A percentile compares a stretch with the other conserved stretches of the same genome.
These are phyloP conservation scores for Lepidonotus clava DNA, from an alignment of 2,888 invertebrate genomes.

Conservation along the genomic window DNA sequence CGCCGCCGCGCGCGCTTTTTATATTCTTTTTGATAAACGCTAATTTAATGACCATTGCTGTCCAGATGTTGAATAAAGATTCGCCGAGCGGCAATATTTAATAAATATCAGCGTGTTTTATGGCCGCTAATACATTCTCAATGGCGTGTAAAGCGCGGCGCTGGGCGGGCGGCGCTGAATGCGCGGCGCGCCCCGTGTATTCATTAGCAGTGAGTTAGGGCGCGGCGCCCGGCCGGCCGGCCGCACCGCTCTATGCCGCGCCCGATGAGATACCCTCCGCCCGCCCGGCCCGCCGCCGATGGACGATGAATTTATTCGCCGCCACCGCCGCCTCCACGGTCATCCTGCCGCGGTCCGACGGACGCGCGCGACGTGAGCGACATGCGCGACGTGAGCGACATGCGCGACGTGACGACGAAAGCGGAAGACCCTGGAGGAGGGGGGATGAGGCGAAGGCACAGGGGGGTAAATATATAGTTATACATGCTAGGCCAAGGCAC, in stretches of 20 bases:
- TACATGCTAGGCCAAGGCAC: no score
- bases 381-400: conserved; percentile 36
- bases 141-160: not conserved
- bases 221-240: not conserved
- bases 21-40: conserved; percentile 55
- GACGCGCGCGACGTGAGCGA: conserved; percentile 30
- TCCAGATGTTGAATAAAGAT: conserved; percentile 59
- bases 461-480: no score
- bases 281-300: not conserved
- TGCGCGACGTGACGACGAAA: conserved; percentile 18
- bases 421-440: not conserved
- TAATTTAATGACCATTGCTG: conserved; percentile 54
- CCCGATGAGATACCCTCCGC: not conserved
- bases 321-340: not conserved
- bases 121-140: conserved; percentile 22
- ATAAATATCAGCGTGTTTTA: conserved; percentile 56
- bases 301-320: conserved; percentile 45
- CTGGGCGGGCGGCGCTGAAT: not conserved
- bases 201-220: not conserved
- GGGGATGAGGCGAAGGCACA: not conserved
- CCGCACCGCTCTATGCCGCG: not conserved
- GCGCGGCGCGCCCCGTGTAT: not conserved
- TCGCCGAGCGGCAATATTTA: conserved; percentile 49
- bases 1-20: not conserved
- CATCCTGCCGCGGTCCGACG: not conserved